These are phyloP conservation scores for Ciconia boyciana DNA, from an alignment of 2,113 vertebrate genomes.

Conservation along the genomic window DNA sequence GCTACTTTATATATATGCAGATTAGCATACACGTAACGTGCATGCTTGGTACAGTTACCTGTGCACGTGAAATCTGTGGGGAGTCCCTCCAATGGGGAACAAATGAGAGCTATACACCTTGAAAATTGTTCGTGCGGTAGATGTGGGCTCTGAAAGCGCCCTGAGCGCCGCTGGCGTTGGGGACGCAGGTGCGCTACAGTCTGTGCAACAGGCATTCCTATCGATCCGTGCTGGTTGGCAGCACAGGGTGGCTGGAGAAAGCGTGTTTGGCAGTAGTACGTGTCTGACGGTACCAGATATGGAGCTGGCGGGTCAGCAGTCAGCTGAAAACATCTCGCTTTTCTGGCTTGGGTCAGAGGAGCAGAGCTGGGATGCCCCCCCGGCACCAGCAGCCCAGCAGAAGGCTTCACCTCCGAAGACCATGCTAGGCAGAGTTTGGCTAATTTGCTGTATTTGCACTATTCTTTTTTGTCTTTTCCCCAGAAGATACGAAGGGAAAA, in stretches of 20 bases:
- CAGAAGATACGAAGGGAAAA: not conserved
- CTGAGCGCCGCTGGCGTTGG: too few relatives aligned
- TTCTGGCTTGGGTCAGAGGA: not conserved
- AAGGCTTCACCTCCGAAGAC: not conserved
- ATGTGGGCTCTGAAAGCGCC: too few relatives aligned
- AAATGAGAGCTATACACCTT: not conserved
- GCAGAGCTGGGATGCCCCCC: not conserved
- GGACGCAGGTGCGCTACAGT: fast-evolving
- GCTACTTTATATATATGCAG: not conserved
- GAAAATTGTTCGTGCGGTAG: not conserved
- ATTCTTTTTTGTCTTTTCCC: not conserved
- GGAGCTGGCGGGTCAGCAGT: not conserved
- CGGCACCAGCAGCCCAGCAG: not conserved
- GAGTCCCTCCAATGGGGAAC: not conserved
- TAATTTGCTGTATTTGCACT: too few relatives aligned
- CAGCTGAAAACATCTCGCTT: not conserved
- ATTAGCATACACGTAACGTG: fast-evolving
- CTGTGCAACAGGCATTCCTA: not conserved
- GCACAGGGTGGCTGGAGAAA: not conserved
- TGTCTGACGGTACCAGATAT: fast-evolving
- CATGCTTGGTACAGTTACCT: too few relatives aligned
- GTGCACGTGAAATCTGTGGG: fast-evolving
- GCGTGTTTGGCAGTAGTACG: not conserved
- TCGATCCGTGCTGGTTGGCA: not conserved
- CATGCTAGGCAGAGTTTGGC: not conserved